Percentiles rank a stretch among this genome's conserved stretches.
phyloP scores from a whole-genome alignment of 2,797 vertebrate genomes.

The Rhinatrema bivittatum region DNA sequence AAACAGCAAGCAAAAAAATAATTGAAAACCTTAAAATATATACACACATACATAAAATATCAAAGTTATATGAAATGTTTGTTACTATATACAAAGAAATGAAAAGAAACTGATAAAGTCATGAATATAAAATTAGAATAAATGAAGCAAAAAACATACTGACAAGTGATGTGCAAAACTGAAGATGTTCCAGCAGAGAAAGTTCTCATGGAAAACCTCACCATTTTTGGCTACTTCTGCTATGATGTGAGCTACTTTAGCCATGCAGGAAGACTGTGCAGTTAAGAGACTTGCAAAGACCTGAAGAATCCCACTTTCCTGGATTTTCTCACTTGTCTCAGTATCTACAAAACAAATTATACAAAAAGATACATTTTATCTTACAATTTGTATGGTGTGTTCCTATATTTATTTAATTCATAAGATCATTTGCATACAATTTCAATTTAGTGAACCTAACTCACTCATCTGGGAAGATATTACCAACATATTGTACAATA shows the following conservation, averaged over 20 bases:
- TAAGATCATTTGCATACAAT: no score
- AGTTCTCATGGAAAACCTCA: constrained; percentile 69
- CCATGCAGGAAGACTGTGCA: constrained; percentile 78
- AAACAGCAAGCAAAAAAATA: no score
- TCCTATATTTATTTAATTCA: no score
- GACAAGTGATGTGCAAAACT: constrained; percentile 61
- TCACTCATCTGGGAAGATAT: no score
- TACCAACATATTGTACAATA: no score
- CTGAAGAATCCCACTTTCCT: constrained; percentile 81
- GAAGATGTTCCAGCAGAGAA: constrained; percentile 65
- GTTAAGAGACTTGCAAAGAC: constrained; percentile 74
- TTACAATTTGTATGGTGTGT: constrained; percentile 1
- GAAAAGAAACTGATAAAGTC: no score
- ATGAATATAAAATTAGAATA: constrained; percentile 5
- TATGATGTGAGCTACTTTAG: constrained; percentile 95
- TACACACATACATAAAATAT: no score
- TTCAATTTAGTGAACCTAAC: no score
- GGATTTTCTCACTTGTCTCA: constrained; percentile 89
- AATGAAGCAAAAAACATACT: constrained; percentile 64
- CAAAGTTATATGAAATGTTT: no score
- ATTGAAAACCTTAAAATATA: no score
- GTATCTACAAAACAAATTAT: constrained; percentile 66
- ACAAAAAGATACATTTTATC: constrained; percentile 14
- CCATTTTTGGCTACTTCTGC: constrained; percentile 98
- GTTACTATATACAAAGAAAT: no score